A percentile compares a stretch with the other conserved stretches of the same genome.
Evolutionary conservation across 1,140 invertebrate species (phyloP).

Genomic region (Callitettix versicolor): DNA sequence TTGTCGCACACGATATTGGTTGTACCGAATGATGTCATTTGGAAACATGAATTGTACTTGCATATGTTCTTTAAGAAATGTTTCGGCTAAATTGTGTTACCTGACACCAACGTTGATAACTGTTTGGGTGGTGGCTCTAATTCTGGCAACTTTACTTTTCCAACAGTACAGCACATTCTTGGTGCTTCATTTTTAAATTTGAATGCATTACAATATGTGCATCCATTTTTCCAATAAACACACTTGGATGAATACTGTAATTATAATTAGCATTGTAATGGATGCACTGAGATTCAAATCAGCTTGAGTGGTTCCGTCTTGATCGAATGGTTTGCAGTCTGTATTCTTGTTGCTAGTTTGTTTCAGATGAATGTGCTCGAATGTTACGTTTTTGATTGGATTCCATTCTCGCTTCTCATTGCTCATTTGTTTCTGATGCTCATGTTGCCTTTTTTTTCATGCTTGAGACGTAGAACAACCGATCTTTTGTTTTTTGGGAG

Average conservation of each 20-base stretch:
- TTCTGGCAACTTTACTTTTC: slow-evolving; percentile 7
- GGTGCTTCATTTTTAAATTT: slow-evolving; percentile 10
- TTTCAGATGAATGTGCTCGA: no score
- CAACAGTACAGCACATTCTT: slow-evolving; percentile 10
- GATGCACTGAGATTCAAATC: slow-evolving; percentile 17
- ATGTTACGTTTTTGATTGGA: no score
- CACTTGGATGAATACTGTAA: slow-evolving; percentile 17
- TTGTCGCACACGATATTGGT: slow-evolving; percentile 24
- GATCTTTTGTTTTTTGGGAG: slow-evolving; percentile 1
- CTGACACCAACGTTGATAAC: slow-evolving; percentile 5
- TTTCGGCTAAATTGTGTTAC: neutral
- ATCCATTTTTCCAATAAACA: slow-evolving; percentile 14
- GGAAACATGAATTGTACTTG: slow-evolving; percentile 25
- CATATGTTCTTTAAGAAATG: slow-evolving; percentile 22
- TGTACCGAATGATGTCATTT: slow-evolving; percentile 27
- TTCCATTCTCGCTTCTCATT: neutral
- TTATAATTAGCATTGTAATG: slow-evolving; percentile 20
- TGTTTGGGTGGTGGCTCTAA: neutral
- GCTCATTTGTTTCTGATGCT: neutral
- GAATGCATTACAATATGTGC: slow-evolving; percentile 11
- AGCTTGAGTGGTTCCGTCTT: slow-evolving; percentile 3
- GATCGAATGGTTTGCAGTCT: no score
- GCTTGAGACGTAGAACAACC: slow-evolving; percentile 5
- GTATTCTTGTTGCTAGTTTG: no score
- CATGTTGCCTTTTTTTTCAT: slow-evolving; percentile 2